Percentiles rank a stretch among this genome's conserved stretches.
phyloP scores from a whole-genome alignment of 2,888 invertebrate genomes.

The Protonemura montana region DNA sequence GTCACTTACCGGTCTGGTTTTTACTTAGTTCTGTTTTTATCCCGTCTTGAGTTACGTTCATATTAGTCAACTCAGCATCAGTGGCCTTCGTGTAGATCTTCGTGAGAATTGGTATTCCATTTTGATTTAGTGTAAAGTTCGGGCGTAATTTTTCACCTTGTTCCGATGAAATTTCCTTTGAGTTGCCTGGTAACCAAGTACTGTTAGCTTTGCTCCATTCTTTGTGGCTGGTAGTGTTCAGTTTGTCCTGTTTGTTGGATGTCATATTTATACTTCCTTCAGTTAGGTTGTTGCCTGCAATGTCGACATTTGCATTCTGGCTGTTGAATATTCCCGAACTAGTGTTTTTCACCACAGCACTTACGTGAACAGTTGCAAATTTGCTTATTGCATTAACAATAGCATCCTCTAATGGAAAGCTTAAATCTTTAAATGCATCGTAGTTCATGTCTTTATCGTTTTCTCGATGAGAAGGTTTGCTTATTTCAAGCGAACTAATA shows the following conservation, averaged over 20 bases:
- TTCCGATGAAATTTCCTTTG: background rate
- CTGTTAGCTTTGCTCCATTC: background rate
- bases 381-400: conserved; percentile 44
- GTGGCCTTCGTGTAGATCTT: conserved; percentile 68
- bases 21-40: background rate
- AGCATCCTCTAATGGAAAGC: conserved; percentile 24
- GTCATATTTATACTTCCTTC: conserved; percentile 24
- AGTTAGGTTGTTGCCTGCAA: background rate
- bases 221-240: background rate
- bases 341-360: conserved; percentile 28
- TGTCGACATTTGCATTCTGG: conserved; percentile 24
- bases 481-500: background rate
- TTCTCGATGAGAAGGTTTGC: conserved; percentile 18
- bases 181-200: background rate
- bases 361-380: conserved; percentile 44
- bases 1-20: background rate
- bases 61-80: background rate
- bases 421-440: conserved; percentile 26
- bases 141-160: conserved; percentile 56
- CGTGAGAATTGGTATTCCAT: conserved; percentile 71
- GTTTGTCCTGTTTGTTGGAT: background rate
- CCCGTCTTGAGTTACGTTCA: background rate
- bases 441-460: conserved; percentile 32
- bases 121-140: conserved; percentile 68
- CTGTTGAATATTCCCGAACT: conserved; percentile 20